Conservation (phyloP, 1,140 invertebrate species). For the Drosophila lowei region DNA sequence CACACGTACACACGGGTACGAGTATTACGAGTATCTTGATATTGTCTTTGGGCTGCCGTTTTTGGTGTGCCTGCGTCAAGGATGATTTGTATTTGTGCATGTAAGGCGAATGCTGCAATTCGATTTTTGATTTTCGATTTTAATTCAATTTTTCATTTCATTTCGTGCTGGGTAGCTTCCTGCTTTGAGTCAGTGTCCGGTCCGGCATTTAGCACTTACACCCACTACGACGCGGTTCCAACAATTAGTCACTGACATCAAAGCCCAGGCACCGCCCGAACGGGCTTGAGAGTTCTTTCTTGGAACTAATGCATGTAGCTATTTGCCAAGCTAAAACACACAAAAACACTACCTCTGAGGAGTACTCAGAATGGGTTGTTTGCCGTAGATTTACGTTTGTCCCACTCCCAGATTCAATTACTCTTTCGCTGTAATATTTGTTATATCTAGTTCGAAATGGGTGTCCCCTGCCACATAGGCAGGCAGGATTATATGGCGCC, state of each 20-base stretch:
- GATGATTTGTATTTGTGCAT: conserved; percentile 71
- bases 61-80: conserved; percentile 78
- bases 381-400: too few relatives aligned
- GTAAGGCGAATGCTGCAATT: conserved; percentile 42
- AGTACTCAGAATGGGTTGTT: conserved; percentile 19
- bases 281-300: conserved; percentile 13
- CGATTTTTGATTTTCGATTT: conserved; percentile 8
- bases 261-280: conserved; percentile 12
- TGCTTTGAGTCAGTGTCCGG: conserved; percentile 41
- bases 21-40: background rate
- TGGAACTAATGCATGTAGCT: conserved; percentile 35
- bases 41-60: conserved; percentile 58
- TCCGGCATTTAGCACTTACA: conserved; percentile 45
- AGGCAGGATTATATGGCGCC: too few relatives aligned
- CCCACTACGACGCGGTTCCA: conserved; percentile 22
- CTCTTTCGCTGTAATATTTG: too few relatives aligned
- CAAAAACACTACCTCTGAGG: conserved; percentile 23
- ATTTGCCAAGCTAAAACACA: conserved; percentile 39
- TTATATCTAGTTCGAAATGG: too few relatives aligned
- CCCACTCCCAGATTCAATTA: too few relatives aligned
- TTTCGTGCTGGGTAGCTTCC: conserved; percentile 18
- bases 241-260: conserved; percentile 47
- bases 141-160: conserved; percentile 40
- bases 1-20: background rate
- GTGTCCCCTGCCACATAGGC: too few relatives aligned